These are phyloP conservation scores for Lepidostoma basale DNA, from an alignment of 1,140 invertebrate species.

Conservation along the genomic window DNA sequence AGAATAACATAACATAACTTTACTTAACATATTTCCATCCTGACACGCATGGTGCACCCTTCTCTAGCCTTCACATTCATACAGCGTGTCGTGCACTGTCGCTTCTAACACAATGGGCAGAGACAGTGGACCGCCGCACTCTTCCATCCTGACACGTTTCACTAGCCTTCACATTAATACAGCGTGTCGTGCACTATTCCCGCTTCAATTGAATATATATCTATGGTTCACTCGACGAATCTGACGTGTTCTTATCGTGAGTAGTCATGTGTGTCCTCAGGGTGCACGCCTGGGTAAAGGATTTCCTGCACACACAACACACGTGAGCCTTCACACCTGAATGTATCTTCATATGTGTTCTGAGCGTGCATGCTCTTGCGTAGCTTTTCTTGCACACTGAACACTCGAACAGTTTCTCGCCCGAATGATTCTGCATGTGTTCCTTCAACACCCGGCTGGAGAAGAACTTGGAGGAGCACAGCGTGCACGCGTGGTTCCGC, in stretches of 20 bases:
- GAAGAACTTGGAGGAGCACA: slow-evolving; percentile 35
- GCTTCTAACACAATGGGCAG: too few relatives aligned
- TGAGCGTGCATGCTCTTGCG: slow-evolving; percentile 71
- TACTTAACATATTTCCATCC: too few relatives aligned
- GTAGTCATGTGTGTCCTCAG: slow-evolving; percentile 56
- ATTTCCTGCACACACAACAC: slow-evolving; percentile 60
- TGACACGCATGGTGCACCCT: too few relatives aligned
- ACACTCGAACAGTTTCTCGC: slow-evolving; percentile 67
- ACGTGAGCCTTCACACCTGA: slow-evolving; percentile 61
- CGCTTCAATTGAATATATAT: too few relatives aligned
- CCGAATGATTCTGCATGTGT: slow-evolving; percentile 68
- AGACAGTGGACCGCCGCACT: too few relatives aligned
- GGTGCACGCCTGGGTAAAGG: slow-evolving; percentile 59
- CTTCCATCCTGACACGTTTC: too few relatives aligned
- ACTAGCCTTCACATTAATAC: too few relatives aligned
- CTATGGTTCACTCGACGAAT: too few relatives aligned
- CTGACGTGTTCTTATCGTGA: slow-evolving; percentile 46
- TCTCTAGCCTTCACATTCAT: too few relatives aligned
- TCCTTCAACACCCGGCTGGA: slow-evolving; percentile 16
- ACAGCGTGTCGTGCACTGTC: too few relatives aligned
- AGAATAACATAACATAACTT: too few relatives aligned
- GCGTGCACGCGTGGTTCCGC: slow-evolving; percentile 8
- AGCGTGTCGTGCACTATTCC: too few relatives aligned
- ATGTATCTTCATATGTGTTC: slow-evolving; percentile 73
- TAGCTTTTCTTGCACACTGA: slow-evolving; percentile 65